Base-by-base conservation (phyloP, 1,140 invertebrate species). In the Pristionchus pacificus region DNA sequence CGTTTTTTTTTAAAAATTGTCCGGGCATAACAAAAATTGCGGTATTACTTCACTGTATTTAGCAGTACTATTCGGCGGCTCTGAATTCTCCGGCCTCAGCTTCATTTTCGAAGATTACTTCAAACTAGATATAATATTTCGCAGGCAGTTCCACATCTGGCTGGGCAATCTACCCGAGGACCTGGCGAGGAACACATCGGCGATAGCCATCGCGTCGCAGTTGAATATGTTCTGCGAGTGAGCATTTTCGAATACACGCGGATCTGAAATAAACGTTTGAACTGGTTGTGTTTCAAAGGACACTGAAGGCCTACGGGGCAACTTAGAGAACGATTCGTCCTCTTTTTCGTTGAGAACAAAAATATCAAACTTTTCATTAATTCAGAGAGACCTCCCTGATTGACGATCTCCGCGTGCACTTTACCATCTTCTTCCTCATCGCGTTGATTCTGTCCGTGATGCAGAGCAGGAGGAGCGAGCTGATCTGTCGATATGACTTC, bases 401-500 rank as follows among this genome's bases (percentile, higher is more conserved):
- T 27, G 65, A 58, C 65, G 65, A 67, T 58, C 76, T 83, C 32
- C 71, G 76, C 32, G 55, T 77, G 25, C 74, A 74, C 49, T 81
- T 79, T 62, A 84, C 79, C 15, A 73, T 81, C 64, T 30, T 82
- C 28, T 70, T 75, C 25, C 60, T 81, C 55, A 80, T 81, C 65
- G 82, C 77, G 30, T 65, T 81, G 25, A 57, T 76, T 13, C 62
- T 82, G 31, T 74, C 84, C 58, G 72, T 76, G 0, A 78, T 83
- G 29, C 83, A 84, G 70, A 83, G 79, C 55, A 78, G 83, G 62
- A 74, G 81, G 15, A 75, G 74, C 19, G 81, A 83, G 68, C 68
- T 84, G 58, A 77, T 84, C 60, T 79, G 74, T 2, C 60, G 81
- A 57, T 83, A 76, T 57, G 81, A 83, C 68, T 83, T 83, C 60